Conservation (phyloP, 2,888 invertebrate species). For the Xanthorhoe spadicearia region DNA sequence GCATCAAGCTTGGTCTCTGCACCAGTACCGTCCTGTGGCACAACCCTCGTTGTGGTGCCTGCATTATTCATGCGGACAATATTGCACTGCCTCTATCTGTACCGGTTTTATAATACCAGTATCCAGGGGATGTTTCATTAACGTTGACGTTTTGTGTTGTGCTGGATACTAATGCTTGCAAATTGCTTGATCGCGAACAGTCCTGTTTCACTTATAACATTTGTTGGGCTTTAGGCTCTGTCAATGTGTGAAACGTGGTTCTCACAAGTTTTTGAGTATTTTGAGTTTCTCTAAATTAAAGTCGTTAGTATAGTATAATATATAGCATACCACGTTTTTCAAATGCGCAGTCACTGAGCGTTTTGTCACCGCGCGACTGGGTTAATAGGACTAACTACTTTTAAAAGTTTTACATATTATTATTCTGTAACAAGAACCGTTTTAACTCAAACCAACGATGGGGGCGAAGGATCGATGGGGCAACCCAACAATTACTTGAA, state of each 20-base stretch:
- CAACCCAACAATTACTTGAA: constrained; percentile 1
- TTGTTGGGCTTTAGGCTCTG: not conserved
- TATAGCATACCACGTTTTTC: too few relatives aligned
- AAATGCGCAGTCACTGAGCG: too few relatives aligned
- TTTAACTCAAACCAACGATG: not conserved
- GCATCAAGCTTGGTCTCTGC: constrained; percentile 5
- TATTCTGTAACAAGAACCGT: not conserved
- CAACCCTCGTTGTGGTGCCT: constrained; percentile 64
- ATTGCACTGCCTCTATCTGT: constrained; percentile 72
- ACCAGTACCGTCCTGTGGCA: constrained; percentile 7
- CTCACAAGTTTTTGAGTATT: too few relatives aligned
- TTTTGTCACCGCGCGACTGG: too few relatives aligned
- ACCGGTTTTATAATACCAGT: constrained; percentile 57
- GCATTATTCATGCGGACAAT: constrained; percentile 83
- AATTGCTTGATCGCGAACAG: constrained; percentile 47
- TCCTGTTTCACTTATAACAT: constrained; percentile 17
- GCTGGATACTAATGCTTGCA: constrained; percentile 48
- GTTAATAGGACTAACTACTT: too few relatives aligned
- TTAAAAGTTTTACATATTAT: too few relatives aligned
- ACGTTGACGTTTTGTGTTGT: constrained; percentile 54
- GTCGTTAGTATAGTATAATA: too few relatives aligned
- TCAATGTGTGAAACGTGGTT: too few relatives aligned
- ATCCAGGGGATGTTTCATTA: constrained; percentile 57
- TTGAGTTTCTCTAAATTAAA: too few relatives aligned
- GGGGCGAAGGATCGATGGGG: not conserved